phyloP scores from a whole-genome alignment of 1,140 invertebrate genomes.

The Meloidogyne exigua region DNA sequence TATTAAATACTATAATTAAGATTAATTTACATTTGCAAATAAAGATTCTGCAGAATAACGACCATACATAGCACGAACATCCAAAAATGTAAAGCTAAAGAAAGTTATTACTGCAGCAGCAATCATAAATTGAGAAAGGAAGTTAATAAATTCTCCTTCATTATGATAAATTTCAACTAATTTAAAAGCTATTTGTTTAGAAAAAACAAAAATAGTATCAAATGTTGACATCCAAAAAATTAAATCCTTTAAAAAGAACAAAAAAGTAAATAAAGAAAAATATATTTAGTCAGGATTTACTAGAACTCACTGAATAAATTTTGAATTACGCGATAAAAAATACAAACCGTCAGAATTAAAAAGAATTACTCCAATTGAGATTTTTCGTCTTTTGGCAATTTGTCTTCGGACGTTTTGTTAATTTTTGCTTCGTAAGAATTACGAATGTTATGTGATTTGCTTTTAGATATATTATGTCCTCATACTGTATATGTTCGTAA shows the following conservation, averaged over 20 bases:
- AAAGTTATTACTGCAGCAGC: slow-evolving; percentile 35
- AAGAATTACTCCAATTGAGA: too few species aligned
- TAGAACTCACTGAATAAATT: too few species aligned
- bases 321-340: too few species aligned
- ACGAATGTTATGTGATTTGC: too few species aligned
- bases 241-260: neutral
- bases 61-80: slow-evolving; percentile 37
- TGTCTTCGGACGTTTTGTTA: too few species aligned
- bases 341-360: too few species aligned
- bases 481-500: too few species aligned
- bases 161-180: neutral
- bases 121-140: slow-evolving; percentile 37
- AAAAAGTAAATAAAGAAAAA: too few species aligned
- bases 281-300: too few species aligned
- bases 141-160: slow-evolving; percentile 22
- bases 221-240: neutral
- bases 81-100: slow-evolving; percentile 25
- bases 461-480: too few species aligned
- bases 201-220: neutral
- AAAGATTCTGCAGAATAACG: slow-evolving; percentile 29
- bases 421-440: too few species aligned
- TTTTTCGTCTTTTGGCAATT: too few species aligned
- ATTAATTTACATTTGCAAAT: slow-evolving; percentile 14
- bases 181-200: neutral
- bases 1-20: neutral